A percentile compares a stretch with the other conserved stretches of the same genome.
Evolutionary conservation across 2,888 invertebrate species (phyloP).

Genomic region (Andrena marginata): DNA sequence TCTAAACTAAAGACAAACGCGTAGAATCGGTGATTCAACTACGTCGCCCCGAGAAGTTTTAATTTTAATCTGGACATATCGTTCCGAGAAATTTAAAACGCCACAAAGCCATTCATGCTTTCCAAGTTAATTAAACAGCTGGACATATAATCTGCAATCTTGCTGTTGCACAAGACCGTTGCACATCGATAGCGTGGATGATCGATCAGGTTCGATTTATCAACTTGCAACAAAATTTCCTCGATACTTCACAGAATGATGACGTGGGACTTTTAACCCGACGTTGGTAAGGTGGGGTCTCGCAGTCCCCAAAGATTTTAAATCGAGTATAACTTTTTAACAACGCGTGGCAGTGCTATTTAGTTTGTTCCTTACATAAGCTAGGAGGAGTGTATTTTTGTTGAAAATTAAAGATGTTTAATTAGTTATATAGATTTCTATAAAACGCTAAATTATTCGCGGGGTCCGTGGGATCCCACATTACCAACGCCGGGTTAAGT

Average conservation of each 20-base stretch:
- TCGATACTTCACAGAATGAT: not conserved
- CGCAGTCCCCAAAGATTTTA: no score
- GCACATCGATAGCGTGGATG: not conserved
- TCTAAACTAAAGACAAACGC: not conserved
- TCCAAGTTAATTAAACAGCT: not conserved
- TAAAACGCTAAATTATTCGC: no score
- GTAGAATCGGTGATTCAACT: conserved; percentile 5
- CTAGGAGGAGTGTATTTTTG: no score
- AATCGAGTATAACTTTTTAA: no score
- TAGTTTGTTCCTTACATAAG: no score
- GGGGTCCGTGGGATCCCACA: no score
- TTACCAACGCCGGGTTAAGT: not conserved
- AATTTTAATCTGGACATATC: not conserved
- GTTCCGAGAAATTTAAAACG: not conserved
- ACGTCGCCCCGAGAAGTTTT: not conserved
- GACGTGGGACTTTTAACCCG: no score
- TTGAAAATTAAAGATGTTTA: no score
- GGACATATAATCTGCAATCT: not conserved
- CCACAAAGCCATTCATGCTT: not conserved
- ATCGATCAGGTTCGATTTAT: not conserved
- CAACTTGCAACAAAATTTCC: not conserved
- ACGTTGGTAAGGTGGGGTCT: no score
- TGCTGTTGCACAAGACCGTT: not conserved
- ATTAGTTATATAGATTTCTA: no score
- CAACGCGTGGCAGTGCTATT: no score